Base-by-base conservation (phyloP, 2,888 invertebrate species). In the Acanthoscelides obtectus region DNA sequence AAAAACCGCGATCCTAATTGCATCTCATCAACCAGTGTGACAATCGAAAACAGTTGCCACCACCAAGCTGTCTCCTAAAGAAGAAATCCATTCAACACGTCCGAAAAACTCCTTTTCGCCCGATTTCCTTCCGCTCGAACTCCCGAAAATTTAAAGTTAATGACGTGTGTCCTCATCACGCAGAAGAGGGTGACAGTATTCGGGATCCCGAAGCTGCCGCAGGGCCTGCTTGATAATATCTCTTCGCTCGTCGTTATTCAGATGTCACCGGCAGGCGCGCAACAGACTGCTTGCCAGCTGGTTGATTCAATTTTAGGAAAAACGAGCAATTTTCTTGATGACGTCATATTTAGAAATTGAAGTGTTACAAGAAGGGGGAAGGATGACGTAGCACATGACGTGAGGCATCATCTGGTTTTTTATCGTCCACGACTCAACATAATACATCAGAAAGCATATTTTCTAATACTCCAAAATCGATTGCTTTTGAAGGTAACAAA, bases 181-280 rank as follows among this genome's bases (percentile, higher is more conserved):
- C 45, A 45, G 45, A 45, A 17, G 45, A 45, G 45, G 45, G 45
- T 45, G 45, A 45, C 45, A 45, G 45, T 45, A 12, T 45, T 45
- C 45, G 45, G 45, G 45, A 45, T 45, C 45, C 17, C 45, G n/a
- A n/a, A n/a, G n/a, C n/a, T n/a, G 45, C 45, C 72, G 72, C 74
- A 74, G 70, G 73, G 76, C 74, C 74, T 73, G 73, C 76, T 77
- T 76, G 75, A 77, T 78, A 77, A 78, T 77, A 75, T 75, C 71
- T 72, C 75, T 75, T 76, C 78, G 76, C 75, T 78, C 77, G 76
- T 78, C 77, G 75, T 78, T 78, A 79, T 78, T 79, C 79, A 78
- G 70, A 71, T 75, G 77, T 77, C 76, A 71, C 74, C 70, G 25
- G 69, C 77, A 77, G 75, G 71, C 67, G 45, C 25, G 45, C 45